phyloP scores from a whole-genome alignment of 2,888 invertebrate genomes.

The Amphipyra berbera region DNA sequence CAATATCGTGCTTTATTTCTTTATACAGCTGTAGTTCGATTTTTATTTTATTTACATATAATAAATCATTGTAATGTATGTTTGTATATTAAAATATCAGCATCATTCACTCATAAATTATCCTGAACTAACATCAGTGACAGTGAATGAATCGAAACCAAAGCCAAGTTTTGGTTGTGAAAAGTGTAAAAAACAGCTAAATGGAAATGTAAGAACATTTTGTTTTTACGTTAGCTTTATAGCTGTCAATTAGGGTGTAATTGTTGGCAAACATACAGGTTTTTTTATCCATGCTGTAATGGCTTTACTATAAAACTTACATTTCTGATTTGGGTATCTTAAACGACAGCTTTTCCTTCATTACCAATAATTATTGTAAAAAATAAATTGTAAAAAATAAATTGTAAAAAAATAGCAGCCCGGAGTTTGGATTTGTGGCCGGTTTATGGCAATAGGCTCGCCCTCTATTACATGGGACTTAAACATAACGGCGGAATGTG shows the following conservation, averaged over 20 bases:
- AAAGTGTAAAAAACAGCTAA: slow-evolving; percentile 26
- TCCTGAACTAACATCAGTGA: slow-evolving; percentile 26
- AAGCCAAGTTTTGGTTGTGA: slow-evolving; percentile 19
- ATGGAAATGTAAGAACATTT: slow-evolving; percentile 38
- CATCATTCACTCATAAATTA: slow-evolving; percentile 37
- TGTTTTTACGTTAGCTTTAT: slow-evolving; percentile 36
- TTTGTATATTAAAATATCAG: slow-evolving; percentile 39
- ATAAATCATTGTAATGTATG: slow-evolving; percentile 34
- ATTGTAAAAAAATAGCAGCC: no score
- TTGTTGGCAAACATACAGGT: slow-evolving; percentile 43
- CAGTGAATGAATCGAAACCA: slow-evolving; percentile 25
- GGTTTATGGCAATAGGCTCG: no score
- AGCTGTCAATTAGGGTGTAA: slow-evolving; percentile 48
- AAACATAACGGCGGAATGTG: no score
- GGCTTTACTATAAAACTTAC: no score
- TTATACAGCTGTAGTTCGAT: slow-evolving; percentile 15
- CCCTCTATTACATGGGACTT: no score
- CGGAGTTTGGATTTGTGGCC: no score
- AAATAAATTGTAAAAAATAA: no score
- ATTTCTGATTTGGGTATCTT: slow-evolving; percentile 1
- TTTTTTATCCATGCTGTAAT: no score
- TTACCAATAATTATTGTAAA: background rate
- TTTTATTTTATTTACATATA: slow-evolving; percentile 24
- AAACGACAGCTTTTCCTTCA: slow-evolving; percentile 5
- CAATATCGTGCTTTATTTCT: slow-evolving; percentile 26